Evolutionary conservation across 2,113 vertebrate genomes (phyloP).

Genomic region (Petromus typicus): DNA sequence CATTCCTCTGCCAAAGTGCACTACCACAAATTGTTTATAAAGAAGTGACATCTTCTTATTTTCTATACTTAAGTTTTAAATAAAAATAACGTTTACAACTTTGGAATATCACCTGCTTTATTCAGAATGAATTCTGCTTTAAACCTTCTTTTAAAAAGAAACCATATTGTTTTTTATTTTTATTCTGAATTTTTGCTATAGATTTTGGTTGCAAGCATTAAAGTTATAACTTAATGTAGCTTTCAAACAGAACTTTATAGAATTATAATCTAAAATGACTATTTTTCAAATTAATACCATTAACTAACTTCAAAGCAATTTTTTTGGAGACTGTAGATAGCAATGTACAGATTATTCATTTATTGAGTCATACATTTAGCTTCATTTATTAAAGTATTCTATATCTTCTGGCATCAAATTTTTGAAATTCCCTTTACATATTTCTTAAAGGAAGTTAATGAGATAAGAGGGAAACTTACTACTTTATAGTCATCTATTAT

Average conservation of each 20-base stretch:
- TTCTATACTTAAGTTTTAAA: constrained; percentile 53
- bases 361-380: background rate
- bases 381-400: constrained; percentile 5
- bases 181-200: constrained; percentile 52
- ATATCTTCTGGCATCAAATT: background rate
- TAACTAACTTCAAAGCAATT: constrained; percentile 43
- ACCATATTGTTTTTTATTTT: constrained; percentile 44
- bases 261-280: constrained; percentile 37
- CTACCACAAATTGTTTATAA: constrained; percentile 59
- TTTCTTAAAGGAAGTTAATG: constrained; percentile 26
- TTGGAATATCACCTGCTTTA: constrained; percentile 34
- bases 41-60: constrained; percentile 46
- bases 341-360: background rate
- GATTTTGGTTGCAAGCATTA: constrained; percentile 37
- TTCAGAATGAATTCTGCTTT: constrained; percentile 32
- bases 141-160: constrained; percentile 36
- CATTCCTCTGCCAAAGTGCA: constrained; percentile 43
- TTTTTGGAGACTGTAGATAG: background rate
- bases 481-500: constrained; percentile 16
- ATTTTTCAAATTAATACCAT: constrained; percentile 51
- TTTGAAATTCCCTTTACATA: constrained; percentile 61
- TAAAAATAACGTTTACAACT: constrained; percentile 47
- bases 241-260: constrained; percentile 47
- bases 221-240: background rate
- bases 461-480: background rate